Evolutionary conservation across 2,113 vertebrate genomes (phyloP).

Genomic region (Anser brachyrhynchus): DNA sequence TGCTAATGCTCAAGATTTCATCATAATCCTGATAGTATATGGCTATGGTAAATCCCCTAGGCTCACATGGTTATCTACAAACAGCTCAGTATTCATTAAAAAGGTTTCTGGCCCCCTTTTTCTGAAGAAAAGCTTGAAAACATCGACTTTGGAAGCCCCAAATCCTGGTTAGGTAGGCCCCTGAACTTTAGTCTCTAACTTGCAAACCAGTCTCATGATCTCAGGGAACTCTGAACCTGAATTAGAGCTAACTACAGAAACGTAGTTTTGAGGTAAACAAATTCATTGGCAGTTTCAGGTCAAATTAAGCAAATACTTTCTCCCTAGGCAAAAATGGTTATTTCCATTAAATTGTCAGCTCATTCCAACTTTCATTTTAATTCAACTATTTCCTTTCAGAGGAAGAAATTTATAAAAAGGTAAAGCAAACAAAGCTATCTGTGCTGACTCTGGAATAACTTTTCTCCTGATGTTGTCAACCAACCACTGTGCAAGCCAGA

Average conservation of each 20-base stretch:
- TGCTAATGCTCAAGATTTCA: background rate
- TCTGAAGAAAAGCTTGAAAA: background rate
- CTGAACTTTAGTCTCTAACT: background rate
- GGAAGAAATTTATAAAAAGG: background rate
- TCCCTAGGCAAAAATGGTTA: constrained; percentile 6
- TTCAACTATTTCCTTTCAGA: background rate
- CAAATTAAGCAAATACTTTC: constrained; percentile 19
- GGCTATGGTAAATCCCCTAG: accelerated
- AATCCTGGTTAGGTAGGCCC: background rate
- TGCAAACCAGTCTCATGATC: background rate
- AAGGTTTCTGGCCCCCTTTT: background rate
- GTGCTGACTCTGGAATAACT: background rate
- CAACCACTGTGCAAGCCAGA: background rate
- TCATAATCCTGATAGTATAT: background rate
- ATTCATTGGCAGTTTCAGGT: background rate
- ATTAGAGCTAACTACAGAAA: background rate
- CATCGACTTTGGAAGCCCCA: background rate
- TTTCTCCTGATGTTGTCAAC: background rate
- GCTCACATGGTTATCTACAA: background rate
- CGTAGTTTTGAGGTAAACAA: background rate
- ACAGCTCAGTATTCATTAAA: background rate
- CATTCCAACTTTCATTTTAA: background rate
- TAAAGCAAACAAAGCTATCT: background rate
- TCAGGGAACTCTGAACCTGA: background rate
- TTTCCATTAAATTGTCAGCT: constrained; percentile 4